Conservation (phyloP, 2,797 vertebrate genomes). For the Microchirus variegatus region DNA sequence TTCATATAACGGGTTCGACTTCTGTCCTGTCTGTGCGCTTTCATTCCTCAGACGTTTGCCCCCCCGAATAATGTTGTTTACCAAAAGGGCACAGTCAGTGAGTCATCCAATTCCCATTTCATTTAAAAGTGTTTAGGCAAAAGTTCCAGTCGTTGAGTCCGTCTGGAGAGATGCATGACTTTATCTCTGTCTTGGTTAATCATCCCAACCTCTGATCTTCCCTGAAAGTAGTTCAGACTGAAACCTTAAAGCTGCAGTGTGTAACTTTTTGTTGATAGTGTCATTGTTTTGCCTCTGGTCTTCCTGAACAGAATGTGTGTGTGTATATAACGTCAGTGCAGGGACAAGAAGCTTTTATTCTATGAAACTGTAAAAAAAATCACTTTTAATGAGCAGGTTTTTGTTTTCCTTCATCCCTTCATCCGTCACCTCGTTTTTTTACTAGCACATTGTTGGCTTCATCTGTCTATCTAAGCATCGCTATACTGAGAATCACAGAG, state of each 20-base stretch:
- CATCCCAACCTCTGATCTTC: background rate
- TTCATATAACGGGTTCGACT: constrained; percentile 31
- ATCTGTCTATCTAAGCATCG: too few relatives aligned
- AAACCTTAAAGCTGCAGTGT: background rate
- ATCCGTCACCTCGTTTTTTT: too few relatives aligned
- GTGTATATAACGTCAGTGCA: too few relatives aligned
- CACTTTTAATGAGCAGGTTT: too few relatives aligned
- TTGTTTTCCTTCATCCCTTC: too few relatives aligned
- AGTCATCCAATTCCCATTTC: constrained; percentile 26
- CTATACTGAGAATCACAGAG: too few relatives aligned
- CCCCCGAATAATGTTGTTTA: constrained; percentile 40
- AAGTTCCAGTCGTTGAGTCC: constrained; percentile 4
- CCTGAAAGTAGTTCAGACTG: background rate
- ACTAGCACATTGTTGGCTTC: too few relatives aligned
- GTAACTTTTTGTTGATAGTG: too few relatives aligned
- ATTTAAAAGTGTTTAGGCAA: constrained; percentile 4
- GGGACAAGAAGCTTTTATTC: too few relatives aligned
- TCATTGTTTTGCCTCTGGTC: too few relatives aligned
- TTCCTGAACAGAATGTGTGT: too few relatives aligned
- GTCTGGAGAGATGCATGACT: background rate
- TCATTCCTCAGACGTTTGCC: constrained; percentile 24
- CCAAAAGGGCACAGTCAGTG: constrained; percentile 45
- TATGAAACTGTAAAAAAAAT: too few relatives aligned
- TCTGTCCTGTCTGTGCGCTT: constrained; percentile 13
- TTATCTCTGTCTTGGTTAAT: constrained; percentile 3